phyloP scores from a whole-genome alignment of 2,888 invertebrate genomes.

The Ypsolopha sequella region DNA sequence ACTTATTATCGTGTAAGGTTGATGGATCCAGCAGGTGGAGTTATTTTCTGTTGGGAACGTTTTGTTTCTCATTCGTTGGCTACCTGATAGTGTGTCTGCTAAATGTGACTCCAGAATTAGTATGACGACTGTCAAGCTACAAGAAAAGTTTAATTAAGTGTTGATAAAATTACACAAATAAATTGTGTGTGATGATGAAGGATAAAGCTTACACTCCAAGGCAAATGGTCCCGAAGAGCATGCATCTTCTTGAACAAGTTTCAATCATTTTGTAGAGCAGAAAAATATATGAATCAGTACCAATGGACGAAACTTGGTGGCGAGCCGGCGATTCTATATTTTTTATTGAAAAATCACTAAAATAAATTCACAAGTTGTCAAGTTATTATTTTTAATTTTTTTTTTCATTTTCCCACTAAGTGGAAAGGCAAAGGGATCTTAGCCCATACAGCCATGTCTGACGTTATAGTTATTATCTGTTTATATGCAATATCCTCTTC shows the following conservation, averaged over 20 bases:
- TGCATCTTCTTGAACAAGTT: conserved; percentile 85
- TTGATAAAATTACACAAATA: not conserved
- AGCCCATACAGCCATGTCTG: too few species aligned
- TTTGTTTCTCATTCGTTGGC: conserved; percentile 71
- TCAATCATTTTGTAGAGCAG: conserved; percentile 76
- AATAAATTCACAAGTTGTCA: too few species aligned
- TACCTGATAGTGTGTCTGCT: conserved; percentile 66
- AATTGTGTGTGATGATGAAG: not conserved
- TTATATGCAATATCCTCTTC: too few species aligned
- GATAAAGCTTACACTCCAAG: conserved; percentile 77
- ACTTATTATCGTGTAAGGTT: conserved; percentile 77
- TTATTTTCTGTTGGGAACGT: conserved; percentile 82
- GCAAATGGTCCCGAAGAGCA: conserved; percentile 82
- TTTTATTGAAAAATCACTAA: too few species aligned
- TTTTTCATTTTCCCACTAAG: too few species aligned
- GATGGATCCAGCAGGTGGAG: conserved; percentile 81
- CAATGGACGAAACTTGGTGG: too few species aligned
- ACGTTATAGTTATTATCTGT: too few species aligned
- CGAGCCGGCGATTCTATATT: too few species aligned
- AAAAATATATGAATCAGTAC: too few species aligned
- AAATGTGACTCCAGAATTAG: conserved; percentile 83
- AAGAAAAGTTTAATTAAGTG: conserved; percentile 22
- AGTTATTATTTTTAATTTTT: too few species aligned
- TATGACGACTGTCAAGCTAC: conserved; percentile 83
- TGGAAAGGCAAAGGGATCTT: too few species aligned